A percentile compares a stretch with the other conserved stretches of the same genome.
phyloP scores from a whole-genome alignment of 1,140 invertebrate species.

The Drosophila rhopaloa region DNA sequence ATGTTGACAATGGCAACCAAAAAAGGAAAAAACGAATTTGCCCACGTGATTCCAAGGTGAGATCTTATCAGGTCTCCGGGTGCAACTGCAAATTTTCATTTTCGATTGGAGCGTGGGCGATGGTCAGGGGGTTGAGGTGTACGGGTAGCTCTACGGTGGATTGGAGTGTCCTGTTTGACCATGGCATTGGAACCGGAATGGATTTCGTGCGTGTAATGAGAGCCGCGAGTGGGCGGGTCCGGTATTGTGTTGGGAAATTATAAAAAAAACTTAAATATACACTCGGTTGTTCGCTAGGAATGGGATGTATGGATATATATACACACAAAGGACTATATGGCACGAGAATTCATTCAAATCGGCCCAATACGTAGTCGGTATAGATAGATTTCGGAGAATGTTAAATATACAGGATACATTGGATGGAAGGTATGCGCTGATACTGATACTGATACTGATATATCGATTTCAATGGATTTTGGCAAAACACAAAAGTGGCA shows the following conservation, averaged over 20 bases:
- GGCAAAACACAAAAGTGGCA: slow-evolving; percentile 58
- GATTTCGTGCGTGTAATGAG: slow-evolving; percentile 57
- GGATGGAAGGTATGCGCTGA: slow-evolving; percentile 28
- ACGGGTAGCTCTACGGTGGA: slow-evolving; percentile 2
- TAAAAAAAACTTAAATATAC: slow-evolving; percentile 33
- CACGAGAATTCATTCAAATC: slow-evolving; percentile 16
- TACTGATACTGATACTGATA: slow-evolving; percentile 19
- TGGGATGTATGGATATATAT: slow-evolving; percentile 36
- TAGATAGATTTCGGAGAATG: slow-evolving; percentile 19
- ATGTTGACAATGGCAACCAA: slow-evolving; percentile 55
- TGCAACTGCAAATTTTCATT: slow-evolving; percentile 60
- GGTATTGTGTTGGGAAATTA: slow-evolving; percentile 30
- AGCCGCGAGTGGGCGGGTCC: slow-evolving; percentile 29
- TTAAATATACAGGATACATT: slow-evolving; percentile 50
- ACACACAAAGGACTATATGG: slow-evolving; percentile 23
- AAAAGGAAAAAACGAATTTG: slow-evolving; percentile 23
- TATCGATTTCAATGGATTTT: slow-evolving; percentile 50
- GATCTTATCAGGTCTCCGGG: slow-evolving; percentile 55
- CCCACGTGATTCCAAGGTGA: slow-evolving; percentile 48
- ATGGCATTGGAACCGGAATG: slow-evolving; percentile 50
- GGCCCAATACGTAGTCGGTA: slow-evolving; percentile 11
- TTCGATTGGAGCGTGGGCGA: slow-evolving; percentile 40
- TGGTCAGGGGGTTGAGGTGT: neutral
- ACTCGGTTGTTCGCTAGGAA: slow-evolving; percentile 10
- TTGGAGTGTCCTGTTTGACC: slow-evolving; percentile 39